phyloP scores from a whole-genome alignment of 35 echinoderm and acorn worm species.

The Eucidaris tribuloides region DNA sequence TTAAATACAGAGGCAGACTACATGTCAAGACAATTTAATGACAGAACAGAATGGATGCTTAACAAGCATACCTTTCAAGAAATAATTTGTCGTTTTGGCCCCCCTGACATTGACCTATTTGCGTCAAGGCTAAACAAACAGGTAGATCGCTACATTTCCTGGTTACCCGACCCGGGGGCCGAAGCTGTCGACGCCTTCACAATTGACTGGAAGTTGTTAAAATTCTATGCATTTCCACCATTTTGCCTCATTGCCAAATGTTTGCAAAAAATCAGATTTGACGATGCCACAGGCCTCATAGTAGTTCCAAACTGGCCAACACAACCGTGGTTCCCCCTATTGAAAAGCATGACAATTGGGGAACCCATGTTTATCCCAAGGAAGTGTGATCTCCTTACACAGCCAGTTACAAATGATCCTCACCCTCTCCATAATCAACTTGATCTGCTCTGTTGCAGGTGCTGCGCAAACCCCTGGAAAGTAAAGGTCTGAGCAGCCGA shows the following conservation, averaged over 20 bases:
- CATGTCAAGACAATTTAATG: slow-evolving; percentile 60
- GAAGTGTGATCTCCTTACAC: not conserved
- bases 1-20: slow-evolving; percentile 44
- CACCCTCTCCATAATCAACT: slow-evolving; percentile 14
- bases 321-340: slow-evolving; percentile 42
- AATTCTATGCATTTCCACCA: slow-evolving; percentile 4
- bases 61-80: slow-evolving; percentile 43
- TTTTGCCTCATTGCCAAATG: slow-evolving; percentile 27
- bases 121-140: slow-evolving; percentile 62
- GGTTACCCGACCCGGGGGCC: slow-evolving; percentile 71
- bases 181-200: slow-evolving; percentile 67
- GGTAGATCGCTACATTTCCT: slow-evolving; percentile 59
- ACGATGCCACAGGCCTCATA: slow-evolving; percentile 33
- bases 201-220: slow-evolving; percentile 46
- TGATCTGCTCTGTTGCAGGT: slow-evolving; percentile 26
- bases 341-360: slow-evolving; percentile 9
- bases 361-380: slow-evolving; percentile 6
- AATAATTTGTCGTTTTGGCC: slow-evolving; percentile 39
- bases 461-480: slow-evolving; percentile 9
- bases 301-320: slow-evolving; percentile 56
- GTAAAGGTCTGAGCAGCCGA: not conserved
- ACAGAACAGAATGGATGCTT: slow-evolving; percentile 76
- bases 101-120: slow-evolving; percentile 71
- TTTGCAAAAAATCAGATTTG: slow-evolving; percentile 45
- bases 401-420: not conserved